phyloP scores from a whole-genome alignment of 1,140 invertebrate genomes.

The Euwallacea fornicatus region DNA sequence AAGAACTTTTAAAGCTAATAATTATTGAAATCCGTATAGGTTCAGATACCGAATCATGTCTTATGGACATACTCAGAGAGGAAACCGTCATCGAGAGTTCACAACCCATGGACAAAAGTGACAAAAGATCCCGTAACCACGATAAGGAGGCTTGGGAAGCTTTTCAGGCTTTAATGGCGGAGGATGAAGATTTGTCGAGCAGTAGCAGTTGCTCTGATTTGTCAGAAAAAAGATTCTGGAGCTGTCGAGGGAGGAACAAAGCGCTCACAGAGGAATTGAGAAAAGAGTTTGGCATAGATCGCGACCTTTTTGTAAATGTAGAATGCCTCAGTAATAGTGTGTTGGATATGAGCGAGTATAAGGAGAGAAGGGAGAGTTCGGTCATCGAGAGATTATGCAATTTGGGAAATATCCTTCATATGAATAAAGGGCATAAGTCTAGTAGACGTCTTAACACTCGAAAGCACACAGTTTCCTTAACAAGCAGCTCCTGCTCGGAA shows the following conservation, averaged over 20 bases:
- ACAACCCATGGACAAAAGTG: background rate
- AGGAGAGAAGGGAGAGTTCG: background rate
- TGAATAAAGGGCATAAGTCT: background rate
- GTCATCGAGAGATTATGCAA: background rate
- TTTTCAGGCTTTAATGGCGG: background rate
- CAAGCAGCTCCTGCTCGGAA: background rate
- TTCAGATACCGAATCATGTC: background rate
- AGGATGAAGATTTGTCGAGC: background rate
- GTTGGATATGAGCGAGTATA: background rate
- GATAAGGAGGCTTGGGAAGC: background rate
- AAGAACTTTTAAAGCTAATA: background rate
- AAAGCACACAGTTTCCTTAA: background rate
- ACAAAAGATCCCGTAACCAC: background rate
- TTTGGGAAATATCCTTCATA: background rate
- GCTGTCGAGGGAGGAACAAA: background rate
- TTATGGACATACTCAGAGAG: constrained; percentile 2
- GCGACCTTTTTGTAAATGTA: background rate
- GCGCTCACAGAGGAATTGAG: background rate
- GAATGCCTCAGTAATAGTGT: background rate
- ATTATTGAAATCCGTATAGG: background rate
- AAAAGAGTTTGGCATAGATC: background rate
- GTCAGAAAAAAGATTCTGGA: background rate
- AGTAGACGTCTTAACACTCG: background rate
- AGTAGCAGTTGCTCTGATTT: background rate
- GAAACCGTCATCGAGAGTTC: background rate